phyloP scores from a whole-genome alignment of 2,888 invertebrate genomes.

The Lacanobia oleracea region DNA sequence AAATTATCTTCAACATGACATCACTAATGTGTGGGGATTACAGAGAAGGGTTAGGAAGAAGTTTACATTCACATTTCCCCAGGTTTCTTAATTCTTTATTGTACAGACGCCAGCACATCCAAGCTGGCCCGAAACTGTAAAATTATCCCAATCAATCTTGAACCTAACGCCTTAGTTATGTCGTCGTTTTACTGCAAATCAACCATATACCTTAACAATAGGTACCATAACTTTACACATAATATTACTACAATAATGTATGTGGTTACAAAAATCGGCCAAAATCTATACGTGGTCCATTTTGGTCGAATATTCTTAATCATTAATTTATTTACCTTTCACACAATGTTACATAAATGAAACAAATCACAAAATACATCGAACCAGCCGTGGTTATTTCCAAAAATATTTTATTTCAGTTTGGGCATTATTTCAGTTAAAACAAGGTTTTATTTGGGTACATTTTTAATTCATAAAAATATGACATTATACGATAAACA shows the following conservation, averaged over 20 bases:
- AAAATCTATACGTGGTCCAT: constrained; percentile 21
- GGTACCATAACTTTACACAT: constrained; percentile 21
- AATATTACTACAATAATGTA: constrained; percentile 30
- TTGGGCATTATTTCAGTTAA: constrained; percentile 9
- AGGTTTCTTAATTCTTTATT: too few species aligned
- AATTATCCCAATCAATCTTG: too few species aligned
- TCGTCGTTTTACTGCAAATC: constrained; percentile 27
- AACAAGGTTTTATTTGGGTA: not conserved
- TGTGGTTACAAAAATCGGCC: constrained; percentile 30
- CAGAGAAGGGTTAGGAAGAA: too few species aligned
- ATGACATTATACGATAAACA: constrained; percentile 2
- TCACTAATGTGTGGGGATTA: too few species aligned
- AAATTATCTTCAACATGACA: too few species aligned
- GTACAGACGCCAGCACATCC: too few species aligned
- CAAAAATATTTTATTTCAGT: constrained; percentile 29
- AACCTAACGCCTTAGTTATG: too few species aligned
- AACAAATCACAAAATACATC: constrained; percentile 17
- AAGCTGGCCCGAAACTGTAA: too few species aligned
- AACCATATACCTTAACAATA: constrained; percentile 14
- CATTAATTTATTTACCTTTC: constrained; percentile 5
- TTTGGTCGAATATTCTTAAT: constrained; percentile 18
- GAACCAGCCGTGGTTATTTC: constrained; percentile 21
- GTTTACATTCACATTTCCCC: too few species aligned
- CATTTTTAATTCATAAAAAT: constrained; percentile 10
- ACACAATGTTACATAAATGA: constrained; percentile 18